A percentile compares a stretch with the other conserved stretches of the same genome.
Evolutionary conservation across 2,113 vertebrate species (phyloP).

Genomic region (Bagarius yarrelli): DNA sequence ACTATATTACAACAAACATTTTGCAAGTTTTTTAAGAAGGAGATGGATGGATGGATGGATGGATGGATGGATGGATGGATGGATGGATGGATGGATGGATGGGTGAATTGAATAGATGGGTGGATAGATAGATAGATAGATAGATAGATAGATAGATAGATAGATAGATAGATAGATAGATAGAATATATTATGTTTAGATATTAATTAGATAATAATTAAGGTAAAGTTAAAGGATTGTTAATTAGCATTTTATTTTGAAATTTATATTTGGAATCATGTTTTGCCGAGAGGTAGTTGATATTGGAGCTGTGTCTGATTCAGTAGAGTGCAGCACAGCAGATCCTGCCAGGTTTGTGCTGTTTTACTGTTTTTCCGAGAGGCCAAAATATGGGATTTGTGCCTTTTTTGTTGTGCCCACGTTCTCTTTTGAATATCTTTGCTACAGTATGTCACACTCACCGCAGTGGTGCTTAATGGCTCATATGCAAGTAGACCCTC

Average conservation of each 20-base stretch:
- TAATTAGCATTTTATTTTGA: not conserved
- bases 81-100: not conserved
- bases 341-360: not conserved
- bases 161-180: too few species aligned
- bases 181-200: too few species aligned
- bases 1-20: not conserved
- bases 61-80: not conserved
- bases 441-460: too few species aligned
- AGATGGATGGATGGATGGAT: not conserved
- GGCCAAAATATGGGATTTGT: too few species aligned
- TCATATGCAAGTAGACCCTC: too few species aligned
- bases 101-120: not conserved
- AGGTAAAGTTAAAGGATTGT: too few species aligned
- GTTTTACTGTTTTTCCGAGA: not conserved
- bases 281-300: not conserved
- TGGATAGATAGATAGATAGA: not conserved
- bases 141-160: too few species aligned
- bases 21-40: not conserved
- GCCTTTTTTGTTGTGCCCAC: too few species aligned
- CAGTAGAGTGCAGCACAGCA: not conserved
- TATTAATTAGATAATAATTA: too few species aligned
- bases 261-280: not conserved
- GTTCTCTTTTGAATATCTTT: too few species aligned
- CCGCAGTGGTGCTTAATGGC: too few species aligned
- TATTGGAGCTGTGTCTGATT: not conserved